These are phyloP conservation scores for Melanotaenia boesemani DNA, from an alignment of 2,797 vertebrate species.

Conservation along the genomic window DNA sequence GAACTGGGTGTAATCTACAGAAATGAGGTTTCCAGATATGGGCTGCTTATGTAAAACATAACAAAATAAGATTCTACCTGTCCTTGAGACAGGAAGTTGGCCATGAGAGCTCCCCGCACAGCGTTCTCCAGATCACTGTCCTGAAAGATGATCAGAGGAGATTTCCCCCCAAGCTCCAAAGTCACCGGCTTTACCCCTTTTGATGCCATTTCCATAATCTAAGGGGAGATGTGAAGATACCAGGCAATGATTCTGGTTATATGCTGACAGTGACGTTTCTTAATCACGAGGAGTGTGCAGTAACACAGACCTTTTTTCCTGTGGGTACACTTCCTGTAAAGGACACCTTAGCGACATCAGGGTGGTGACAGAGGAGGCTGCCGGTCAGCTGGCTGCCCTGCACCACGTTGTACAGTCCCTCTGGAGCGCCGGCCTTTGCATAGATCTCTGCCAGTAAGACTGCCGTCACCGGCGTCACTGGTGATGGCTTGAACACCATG, in stretches of 20 bases:
- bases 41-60: too few relatives aligned
- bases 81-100: conserved; percentile 96
- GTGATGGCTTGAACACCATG: conserved; percentile 97
- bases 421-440: conserved; percentile 87
- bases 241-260: not conserved
- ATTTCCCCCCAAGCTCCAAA: conserved; percentile 97
- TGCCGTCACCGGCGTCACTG: conserved; percentile 90
- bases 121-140: conserved; percentile 92
- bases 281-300: not conserved
- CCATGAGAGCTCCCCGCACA: conserved; percentile 93
- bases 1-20: not conserved
- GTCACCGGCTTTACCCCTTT: conserved; percentile 93
- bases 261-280: not conserved
- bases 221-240: not conserved
- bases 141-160: conserved; percentile 94
- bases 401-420: conserved; percentile 93
- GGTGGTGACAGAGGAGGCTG: conserved; percentile 91
- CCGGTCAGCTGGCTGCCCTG: conserved; percentile 93
- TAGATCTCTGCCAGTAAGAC: conserved; percentile 94
- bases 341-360: conserved; percentile 92
- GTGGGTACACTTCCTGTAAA: conserved; percentile 97
- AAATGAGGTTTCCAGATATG: too few relatives aligned
- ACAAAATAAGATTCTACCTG: conserved; percentile 81
- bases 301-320: conserved; percentile 88
- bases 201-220: conserved; percentile 96